Base-by-base conservation (phyloP, 1,140 invertebrate genomes). In the Bombus confusus region DNA sequence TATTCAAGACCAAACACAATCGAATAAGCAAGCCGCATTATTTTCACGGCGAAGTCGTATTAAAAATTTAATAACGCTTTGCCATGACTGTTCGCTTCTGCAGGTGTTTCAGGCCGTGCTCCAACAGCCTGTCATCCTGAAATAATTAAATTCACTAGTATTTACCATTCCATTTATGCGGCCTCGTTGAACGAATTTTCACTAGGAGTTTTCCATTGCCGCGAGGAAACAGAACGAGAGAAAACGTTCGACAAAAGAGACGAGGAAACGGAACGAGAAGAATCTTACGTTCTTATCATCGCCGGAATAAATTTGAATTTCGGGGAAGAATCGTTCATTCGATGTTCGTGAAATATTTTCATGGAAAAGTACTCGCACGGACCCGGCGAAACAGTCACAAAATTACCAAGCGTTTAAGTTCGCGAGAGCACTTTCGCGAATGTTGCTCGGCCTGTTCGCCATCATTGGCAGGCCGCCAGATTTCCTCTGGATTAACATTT, bases 401-500 rank as follows among this genome's bases (percentile, higher is more conserved):
- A 83, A 90, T 85, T 83, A 81, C 57, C 79, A 52, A 86, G 78
- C 83, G 86, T 88, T 89, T 87, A 90, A 90, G 82, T 87, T 84
- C 83, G 81, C 79, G 66, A 83, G 52, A 59, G 74, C 12, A 72
- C 64, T 90, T 88, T 91, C 86, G 59, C 77, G 79, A 83, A 72
- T 73, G 72, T 86, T 83, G 86, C 86, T 86, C 85, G 85, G 86
- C 87, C 47, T 52, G 47, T 52, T 52, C 47, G 47, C 47, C 83
- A 85, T 91, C 71, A 78, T 88, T 94, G 93, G 93, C 92, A 43
- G 73, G 34, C 77, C 62, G 88, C 93, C 92, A 94, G 91, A 84
- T 88, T 83, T 84, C 69, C 76, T 76, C 77, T 75, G 86, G 91
- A 93, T 93, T 94, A 94, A 93, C 92, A 93, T 91, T 92, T 92